Percentiles rank a stretch among this genome's conserved stretches.
Evolutionary conservation across 2,113 vertebrate genomes (phyloP).

Genomic region (Oryctolagus cuniculus): mOryCun1.1 NC_091435.1:60564501-60565000

Average conservation of each 20-base stretch:
- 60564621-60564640: not conserved
- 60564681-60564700: not conserved
- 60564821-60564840: conserved; percentile 35
- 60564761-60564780: not conserved
- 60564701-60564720: conserved; percentile 19
- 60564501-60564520: not conserved
- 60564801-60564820: not conserved
- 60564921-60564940: conserved; percentile 14
- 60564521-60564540: conserved; percentile 18
- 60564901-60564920: conserved; percentile 13
- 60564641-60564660: not conserved
- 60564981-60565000: not conserved
- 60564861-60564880: not conserved
- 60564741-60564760: conserved; percentile 24
- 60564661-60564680: not conserved
- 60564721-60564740: conserved; percentile 37
- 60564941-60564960: not conserved
- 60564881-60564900: not conserved
- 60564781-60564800: conserved; percentile 17
- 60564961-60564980: conserved; percentile 14
- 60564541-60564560: not conserved
- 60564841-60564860: not conserved
- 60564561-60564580: not conserved
- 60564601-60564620: not conserved
- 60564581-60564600: not conserved